Evolutionary conservation across 2,888 invertebrate genomes (phyloP), one percentile per base, ranked within the genome.

Genomic region (Argyresthia albistria): DNA sequence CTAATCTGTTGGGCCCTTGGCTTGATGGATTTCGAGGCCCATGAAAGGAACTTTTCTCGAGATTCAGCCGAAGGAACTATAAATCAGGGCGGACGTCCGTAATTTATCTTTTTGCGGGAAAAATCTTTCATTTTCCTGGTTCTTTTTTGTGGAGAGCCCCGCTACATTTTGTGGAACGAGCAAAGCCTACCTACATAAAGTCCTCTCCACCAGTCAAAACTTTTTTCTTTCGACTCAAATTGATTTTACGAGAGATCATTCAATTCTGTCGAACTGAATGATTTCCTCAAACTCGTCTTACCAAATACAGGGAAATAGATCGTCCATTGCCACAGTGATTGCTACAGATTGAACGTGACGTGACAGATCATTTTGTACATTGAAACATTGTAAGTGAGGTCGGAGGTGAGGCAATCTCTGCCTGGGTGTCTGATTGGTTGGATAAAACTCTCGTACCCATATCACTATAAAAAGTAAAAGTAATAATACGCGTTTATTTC

Each of bases 61-160:
- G 67, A 64, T 60, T 66, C 61, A 62, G 65, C 57, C 25, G n/a
- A 25, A 25, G 25, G 58, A 58, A 60, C 66, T 60, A 77, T 77
- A 74, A 77, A 77, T 77, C 76, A 73, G 67, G 50, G 62, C 50
- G 59, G 64, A 62, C 63, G 59, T 50, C 50, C 37, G 63, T 65
- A 61, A 77, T 77, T 73, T 74, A 76, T 77, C 70, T 75, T 61
- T 57, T 58, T 55, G 55, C 43, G 54, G 55, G 59, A 58, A 56
- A 58, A 52, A 54, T 51, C 58, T 56, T 53, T 57, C 53, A 50
- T 43, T 46, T 54, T 54, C 49, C 43, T 50, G 51, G 46, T 48
- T 48, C 45, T 51, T 46, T 56, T 50, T 52, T 48, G 48, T 8
- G 15, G 25, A 48, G 47, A 35, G 47, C 47, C 35, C 35, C 47